Conservation (phyloP, 2,797 vertebrate genomes). For the Chlorospingus semifuscus region DNA sequence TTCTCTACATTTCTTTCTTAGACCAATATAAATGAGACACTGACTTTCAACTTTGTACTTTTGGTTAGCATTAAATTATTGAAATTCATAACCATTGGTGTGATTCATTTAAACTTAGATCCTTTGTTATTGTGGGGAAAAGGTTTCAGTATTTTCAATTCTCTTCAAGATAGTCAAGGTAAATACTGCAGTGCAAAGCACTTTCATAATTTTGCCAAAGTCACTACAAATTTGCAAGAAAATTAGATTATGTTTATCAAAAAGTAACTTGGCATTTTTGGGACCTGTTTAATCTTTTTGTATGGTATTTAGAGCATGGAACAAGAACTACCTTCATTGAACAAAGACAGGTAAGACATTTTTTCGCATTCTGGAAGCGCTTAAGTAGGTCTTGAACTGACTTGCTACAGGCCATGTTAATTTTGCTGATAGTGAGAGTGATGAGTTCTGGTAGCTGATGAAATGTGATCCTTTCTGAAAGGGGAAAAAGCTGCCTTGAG, state of each 20-base stretch:
- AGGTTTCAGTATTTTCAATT: not conserved
- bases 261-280: not conserved
- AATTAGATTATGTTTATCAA: not conserved
- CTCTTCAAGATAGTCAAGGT: not conserved
- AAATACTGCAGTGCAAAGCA: not conserved
- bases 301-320: not conserved
- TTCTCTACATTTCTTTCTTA: constrained; percentile 57
- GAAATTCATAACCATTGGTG: constrained; percentile 39
- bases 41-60: constrained; percentile 75
- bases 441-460: not conserved
- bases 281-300: not conserved
- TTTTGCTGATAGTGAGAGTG: not conserved
- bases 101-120: not conserved
- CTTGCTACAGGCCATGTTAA: not conserved
- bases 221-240: not conserved
- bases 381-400: not conserved
- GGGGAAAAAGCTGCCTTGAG: not conserved
- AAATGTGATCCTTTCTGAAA: not conserved
- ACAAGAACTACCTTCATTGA: fast-evolving
- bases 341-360: not conserved
- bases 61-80: constrained; percentile 81
- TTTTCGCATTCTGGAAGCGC: not conserved
- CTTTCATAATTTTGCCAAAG: not conserved
- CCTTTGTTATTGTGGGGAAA: not conserved
- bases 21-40: constrained; percentile 54